Base-by-base conservation (phyloP, 2,113 vertebrate species). In the Corythoichthys haematopterus region DNA sequence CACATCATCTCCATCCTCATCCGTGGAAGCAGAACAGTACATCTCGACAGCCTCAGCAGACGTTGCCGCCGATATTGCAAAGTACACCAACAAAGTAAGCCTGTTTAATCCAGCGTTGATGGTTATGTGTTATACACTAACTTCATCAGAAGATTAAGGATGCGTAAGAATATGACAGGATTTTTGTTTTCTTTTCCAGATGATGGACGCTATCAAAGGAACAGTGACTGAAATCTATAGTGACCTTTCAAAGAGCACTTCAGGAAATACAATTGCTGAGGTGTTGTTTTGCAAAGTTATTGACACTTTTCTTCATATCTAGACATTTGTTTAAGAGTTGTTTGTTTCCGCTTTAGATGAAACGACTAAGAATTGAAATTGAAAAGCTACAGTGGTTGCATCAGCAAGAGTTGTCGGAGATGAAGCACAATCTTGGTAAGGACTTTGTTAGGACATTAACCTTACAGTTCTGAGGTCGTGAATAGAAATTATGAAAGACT, bases 141-240 rank as follows among this genome's bases (percentile, higher is more conserved):
- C 55, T 6, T 35, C 11, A 2, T 36, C 12, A 3, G 56, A 16
- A 3, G 13, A 61, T 13, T 6, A 16, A 15, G 6, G 55, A 35
- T 36, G n/a, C 15, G 15, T 47, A n/a, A 52, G 1, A 7, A 65
- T 70, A 9, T 70, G 89, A 43, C 10, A 10, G 4, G 5, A 43
- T 40, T 51, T 55, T 28, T 1, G 70, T 15, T 37, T 46, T 72
- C 14, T 68, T 90, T 76, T 76, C 72, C 88, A 99, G 97, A 98
- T 99, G 90, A 95, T 98, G 96, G 97, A 99, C 80, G 94, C 95
- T 35, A 98, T 98, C 72, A 98, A 98, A 91, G 97, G 97, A 74
- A 98, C 97, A 40, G 95, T 98, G 95, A 96, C 93, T 6, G 97
- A 98, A 88, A 95, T 98, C 74, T 98, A 97, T 76, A 98, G 96